Evolutionary conservation across 2,113 vertebrate species (phyloP).

Genomic region (Anser cygnoides): DNA sequence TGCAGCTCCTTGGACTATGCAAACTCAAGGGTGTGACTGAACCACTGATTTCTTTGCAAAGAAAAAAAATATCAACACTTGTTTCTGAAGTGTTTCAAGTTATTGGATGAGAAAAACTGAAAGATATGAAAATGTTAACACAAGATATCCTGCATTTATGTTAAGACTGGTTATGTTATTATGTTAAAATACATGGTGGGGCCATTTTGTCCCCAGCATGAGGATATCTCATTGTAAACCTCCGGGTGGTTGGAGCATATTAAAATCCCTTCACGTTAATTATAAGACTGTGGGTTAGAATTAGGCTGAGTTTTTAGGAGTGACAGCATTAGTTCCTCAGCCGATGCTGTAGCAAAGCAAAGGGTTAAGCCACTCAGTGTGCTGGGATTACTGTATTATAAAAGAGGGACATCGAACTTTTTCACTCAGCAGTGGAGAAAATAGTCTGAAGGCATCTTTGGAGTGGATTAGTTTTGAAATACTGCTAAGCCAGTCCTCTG

Average conservation of each 20-base stretch:
- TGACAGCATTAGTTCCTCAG: not conserved
- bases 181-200: not conserved
- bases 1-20: not conserved
- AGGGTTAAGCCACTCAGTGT: not conserved
- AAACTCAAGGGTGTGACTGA: not conserved
- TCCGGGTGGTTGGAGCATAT: not conserved
- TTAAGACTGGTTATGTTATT: not conserved
- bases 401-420: not conserved
- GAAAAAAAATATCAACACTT: not conserved
- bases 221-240: not conserved
- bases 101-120: not conserved
- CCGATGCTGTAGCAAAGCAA: not conserved
- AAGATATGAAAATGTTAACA: not conserved
- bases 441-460: not conserved
- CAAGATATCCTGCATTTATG: not conserved
- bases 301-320: not conserved
- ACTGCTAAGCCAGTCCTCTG: constrained; percentile 1
- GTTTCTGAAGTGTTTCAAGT: not conserved
- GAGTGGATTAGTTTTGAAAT: constrained; percentile 45
- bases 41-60: not conserved
- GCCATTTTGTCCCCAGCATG: not conserved
- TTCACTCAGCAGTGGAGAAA: not conserved
- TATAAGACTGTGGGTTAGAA: not conserved
- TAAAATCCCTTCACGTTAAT: not conserved
- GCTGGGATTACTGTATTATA: not conserved